These are phyloP conservation scores for Drosophila affinis DNA, from an alignment of 2,888 invertebrate genomes.

Conservation along the genomic window DNA sequence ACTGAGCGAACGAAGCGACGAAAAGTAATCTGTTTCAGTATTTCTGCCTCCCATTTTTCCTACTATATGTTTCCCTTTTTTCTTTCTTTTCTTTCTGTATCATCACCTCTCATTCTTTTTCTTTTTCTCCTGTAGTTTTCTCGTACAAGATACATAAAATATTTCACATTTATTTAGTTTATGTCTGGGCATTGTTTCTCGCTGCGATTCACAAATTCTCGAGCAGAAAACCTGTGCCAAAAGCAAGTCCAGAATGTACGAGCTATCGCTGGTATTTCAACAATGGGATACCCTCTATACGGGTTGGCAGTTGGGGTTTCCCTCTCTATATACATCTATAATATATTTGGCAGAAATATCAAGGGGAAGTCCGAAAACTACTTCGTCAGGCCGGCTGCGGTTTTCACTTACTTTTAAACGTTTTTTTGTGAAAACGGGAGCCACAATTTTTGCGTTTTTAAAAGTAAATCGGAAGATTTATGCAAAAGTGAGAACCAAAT, in stretches of 20 bases:
- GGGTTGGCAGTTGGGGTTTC: no score
- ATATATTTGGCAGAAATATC: no score
- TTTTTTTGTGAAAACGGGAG: no score
- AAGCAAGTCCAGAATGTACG: slow-evolving; percentile 26
- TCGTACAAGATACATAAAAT: slow-evolving; percentile 56
- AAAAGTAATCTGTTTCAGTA: slow-evolving; percentile 71
- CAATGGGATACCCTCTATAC: neutral
- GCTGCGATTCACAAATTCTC: slow-evolving; percentile 80
- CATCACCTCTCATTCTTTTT: neutral
- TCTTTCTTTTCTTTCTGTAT: neutral
- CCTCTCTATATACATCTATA: no score
- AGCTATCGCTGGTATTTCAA: neutral
- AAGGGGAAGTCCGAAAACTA: no score
- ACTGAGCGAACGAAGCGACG: slow-evolving; percentile 69
- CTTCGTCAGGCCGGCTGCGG: no score
- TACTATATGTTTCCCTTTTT: no score
- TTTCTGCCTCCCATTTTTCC: neutral
- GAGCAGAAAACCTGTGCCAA: slow-evolving; percentile 74
- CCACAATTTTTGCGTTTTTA: no score
- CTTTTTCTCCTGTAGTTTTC: slow-evolving; percentile 4
- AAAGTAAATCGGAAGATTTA: no score
- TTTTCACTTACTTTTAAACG: no score
- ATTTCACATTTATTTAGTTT: slow-evolving; percentile 80
- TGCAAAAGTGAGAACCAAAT: no score
- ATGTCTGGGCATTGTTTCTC: slow-evolving; percentile 75